Conservation (phyloP, 2,888 invertebrate genomes). For the Mylabris sibirica region DNA sequence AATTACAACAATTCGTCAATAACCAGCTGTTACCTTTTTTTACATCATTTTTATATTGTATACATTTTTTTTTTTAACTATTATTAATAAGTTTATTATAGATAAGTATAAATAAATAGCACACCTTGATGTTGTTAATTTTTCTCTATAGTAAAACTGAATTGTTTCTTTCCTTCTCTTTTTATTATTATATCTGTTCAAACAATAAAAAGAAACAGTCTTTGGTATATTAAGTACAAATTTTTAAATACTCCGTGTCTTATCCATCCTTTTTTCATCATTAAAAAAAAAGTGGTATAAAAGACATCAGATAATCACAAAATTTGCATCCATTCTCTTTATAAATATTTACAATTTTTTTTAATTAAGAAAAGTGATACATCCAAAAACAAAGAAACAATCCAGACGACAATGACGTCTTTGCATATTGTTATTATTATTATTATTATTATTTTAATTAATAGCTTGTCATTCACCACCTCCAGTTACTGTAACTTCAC, state of each 20-base stretch:
- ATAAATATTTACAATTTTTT: background rate
- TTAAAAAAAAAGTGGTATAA: background rate
- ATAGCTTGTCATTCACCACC: conserved; percentile 52
- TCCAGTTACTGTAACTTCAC: conserved; percentile 65
- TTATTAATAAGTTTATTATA: too few relatives aligned
- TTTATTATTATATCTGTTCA: conserved; percentile 2
- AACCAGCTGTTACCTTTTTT: conserved; percentile 23
- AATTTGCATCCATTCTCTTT: conserved; percentile 18
- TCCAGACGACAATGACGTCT: conserved; percentile 22
- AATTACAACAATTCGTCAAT: background rate
- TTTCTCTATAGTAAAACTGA: conserved; percentile 23
- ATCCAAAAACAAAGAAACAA: conserved; percentile 35
- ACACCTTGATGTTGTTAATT: conserved; percentile 33
- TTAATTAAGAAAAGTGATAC: background rate
- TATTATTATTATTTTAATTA: background rate
- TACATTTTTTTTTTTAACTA: background rate
- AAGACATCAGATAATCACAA: conserved; percentile 23
- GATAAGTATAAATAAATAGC: conserved; percentile 36
- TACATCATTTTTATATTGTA: conserved; percentile 26
- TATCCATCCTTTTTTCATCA: background rate
- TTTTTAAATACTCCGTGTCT: conserved; percentile 30
- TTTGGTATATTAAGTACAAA: conserved; percentile 46
- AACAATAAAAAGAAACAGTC: conserved; percentile 40
- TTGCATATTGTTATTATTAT: background rate
- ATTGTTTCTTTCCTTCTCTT: conserved; percentile 36